phyloP scores from a whole-genome alignment of 2,888 invertebrate genomes.

The Cancer borealis region DNA sequence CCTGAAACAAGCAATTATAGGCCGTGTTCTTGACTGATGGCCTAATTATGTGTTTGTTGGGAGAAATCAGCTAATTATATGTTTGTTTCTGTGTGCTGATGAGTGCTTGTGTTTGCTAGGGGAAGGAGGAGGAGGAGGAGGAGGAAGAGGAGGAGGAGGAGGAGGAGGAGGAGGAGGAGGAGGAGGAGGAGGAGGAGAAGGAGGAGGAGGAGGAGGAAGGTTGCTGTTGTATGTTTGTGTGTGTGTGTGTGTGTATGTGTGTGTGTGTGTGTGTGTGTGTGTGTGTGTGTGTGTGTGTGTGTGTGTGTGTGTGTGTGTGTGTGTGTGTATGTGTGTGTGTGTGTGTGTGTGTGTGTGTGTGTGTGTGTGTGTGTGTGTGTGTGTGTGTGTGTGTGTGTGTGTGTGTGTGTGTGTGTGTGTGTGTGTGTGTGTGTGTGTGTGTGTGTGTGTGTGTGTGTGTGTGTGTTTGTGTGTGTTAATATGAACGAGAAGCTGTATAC shows the following conservation, averaged over 20 bases:
- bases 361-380: background rate
- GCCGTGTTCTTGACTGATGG: background rate
- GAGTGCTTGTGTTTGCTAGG: constrained; percentile 13
- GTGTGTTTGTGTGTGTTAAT: too few species aligned
- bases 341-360: background rate
- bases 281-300: constrained; percentile 17
- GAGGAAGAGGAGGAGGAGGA: background rate
- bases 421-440: background rate
- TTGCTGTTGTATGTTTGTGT: too few species aligned
- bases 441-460: background rate
- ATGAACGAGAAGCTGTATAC: background rate
- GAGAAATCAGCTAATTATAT: constrained; percentile 3
- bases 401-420: background rate
- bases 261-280: constrained; percentile 20
- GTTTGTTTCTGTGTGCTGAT: constrained; percentile 23
- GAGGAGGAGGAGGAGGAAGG: too few species aligned
- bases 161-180: too few species aligned
- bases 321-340: background rate
- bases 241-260: constrained; percentile 9
- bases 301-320: background rate
- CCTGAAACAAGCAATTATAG: constrained; percentile 21
- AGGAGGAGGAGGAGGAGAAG: too few species aligned
- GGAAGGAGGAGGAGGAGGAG: background rate
- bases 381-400: background rate
- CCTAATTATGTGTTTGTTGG: constrained; percentile 20